Conservation (phyloP, 2,797 vertebrate species). For the Zalophus californianus region DNA sequence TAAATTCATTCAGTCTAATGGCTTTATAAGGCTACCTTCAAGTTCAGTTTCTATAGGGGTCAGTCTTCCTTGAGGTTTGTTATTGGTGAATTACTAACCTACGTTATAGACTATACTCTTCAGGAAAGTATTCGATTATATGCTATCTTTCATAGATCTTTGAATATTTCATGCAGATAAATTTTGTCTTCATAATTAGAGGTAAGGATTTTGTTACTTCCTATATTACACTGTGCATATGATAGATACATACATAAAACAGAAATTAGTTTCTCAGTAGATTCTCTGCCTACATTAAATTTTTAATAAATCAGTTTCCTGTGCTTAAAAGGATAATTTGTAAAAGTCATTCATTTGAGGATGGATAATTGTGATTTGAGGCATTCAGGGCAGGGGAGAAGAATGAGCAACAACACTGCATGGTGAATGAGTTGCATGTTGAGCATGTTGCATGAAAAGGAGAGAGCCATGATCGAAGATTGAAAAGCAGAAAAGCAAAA, state of each 20-base stretch:
- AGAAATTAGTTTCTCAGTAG: slow-evolving; percentile 62
- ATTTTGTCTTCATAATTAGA: slow-evolving; percentile 26
- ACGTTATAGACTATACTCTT: background rate
- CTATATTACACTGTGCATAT: background rate
- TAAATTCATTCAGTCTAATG: background rate
- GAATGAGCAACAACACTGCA: background rate
- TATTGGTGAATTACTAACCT: background rate
- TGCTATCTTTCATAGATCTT: background rate
- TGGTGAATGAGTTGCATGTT: slow-evolving; percentile 29
- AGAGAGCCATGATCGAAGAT: background rate
- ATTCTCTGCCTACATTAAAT: slow-evolving; percentile 65
- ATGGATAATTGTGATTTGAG: slow-evolving; percentile 44
- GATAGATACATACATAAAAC: slow-evolving; percentile 21
- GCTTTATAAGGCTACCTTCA: background rate
- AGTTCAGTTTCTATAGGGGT: background rate
- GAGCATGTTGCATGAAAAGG: slow-evolving; percentile 1
- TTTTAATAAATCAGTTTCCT: slow-evolving; percentile 67
- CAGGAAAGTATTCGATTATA: background rate
- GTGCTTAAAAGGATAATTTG: slow-evolving; percentile 60
- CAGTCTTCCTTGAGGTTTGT: background rate
- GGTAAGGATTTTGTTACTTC: background rate
- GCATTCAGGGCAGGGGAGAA: slow-evolving; percentile 8
- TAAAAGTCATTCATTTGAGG: slow-evolving; percentile 64
- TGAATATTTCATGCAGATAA: background rate
- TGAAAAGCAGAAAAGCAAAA: background rate